Conservation (phyloP, 2,797 vertebrate species). For the Mionectes olivaceus region DNA sequence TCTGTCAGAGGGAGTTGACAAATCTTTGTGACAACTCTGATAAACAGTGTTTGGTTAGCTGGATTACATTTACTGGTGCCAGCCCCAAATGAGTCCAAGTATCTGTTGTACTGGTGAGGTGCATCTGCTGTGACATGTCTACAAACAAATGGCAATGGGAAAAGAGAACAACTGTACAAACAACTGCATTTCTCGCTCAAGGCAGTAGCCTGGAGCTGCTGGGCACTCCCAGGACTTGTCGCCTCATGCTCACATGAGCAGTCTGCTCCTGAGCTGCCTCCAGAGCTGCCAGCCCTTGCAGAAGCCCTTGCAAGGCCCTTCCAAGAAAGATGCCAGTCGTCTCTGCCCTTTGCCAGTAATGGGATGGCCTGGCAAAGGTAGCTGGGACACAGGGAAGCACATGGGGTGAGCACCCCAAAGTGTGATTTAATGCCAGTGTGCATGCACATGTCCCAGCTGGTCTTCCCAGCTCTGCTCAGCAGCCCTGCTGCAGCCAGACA, state of each 20-base stretch:
- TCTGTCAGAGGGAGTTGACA: neutral
- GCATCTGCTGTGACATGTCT: slow-evolving; percentile 51
- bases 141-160: slow-evolving; percentile 7
- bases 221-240: slow-evolving; percentile 38
- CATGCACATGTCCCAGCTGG: neutral
- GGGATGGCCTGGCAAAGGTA: neutral
- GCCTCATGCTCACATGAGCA: neutral
- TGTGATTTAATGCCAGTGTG: neutral
- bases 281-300: neutral
- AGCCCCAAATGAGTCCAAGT: neutral
- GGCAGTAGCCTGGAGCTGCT: neutral
- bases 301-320: neutral
- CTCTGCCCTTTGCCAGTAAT: neutral
- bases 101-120: neutral
- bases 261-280: neutral
- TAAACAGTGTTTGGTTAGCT: slow-evolving; percentile 22
- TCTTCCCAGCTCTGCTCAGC: neutral
- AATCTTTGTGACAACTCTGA: slow-evolving; percentile 16
- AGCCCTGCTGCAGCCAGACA: neutral
- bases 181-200: neutral
- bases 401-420: neutral
- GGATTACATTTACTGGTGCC: neutral
- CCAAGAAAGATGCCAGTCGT: neutral
- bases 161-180: slow-evolving; percentile 35
- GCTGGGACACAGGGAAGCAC: neutral